These are phyloP conservation scores for Falco concolor DNA, from an alignment of 2,797 vertebrate genomes.

Conservation along the genomic window DNA sequence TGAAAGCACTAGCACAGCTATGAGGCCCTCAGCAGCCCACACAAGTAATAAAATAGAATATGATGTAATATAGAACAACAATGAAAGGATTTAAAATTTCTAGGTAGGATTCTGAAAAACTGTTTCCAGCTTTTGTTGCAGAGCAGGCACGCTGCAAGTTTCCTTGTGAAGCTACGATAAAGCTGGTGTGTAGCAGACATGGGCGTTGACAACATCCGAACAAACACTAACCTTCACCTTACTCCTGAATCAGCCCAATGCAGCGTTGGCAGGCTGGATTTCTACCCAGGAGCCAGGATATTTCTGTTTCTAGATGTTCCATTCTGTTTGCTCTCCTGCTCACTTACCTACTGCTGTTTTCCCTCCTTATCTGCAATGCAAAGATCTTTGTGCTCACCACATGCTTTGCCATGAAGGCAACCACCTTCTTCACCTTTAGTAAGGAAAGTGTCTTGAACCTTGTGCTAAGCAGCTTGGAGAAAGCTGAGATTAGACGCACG, in stretches of 20 bases:
- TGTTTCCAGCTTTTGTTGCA: constrained; percentile 44
- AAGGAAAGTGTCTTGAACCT: neutral
- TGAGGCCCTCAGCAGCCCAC: constrained; percentile 30
- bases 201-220: neutral
- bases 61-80: constrained; percentile 65
- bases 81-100: constrained; percentile 60
- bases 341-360: neutral
- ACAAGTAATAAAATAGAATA: constrained; percentile 65
- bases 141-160: neutral
- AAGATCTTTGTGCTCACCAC: accelerated
- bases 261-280: neutral
- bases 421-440: neutral
- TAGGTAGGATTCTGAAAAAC: constrained; percentile 51
- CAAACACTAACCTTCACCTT: neutral
- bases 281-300: neutral
- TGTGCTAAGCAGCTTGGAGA: neutral
- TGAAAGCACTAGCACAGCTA: constrained; percentile 57
- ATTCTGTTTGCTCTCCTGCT: neutral
- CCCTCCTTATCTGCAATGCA: neutral
- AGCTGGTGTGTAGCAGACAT: neutral
- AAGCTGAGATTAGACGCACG: neutral
- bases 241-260: neutral
- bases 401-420: neutral
- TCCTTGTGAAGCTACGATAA: neutral
- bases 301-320: neutral